These are phyloP conservation scores for Corvus hawaiiensis DNA, from an alignment of 2,113 vertebrate genomes.

Conservation along the genomic window DNA sequence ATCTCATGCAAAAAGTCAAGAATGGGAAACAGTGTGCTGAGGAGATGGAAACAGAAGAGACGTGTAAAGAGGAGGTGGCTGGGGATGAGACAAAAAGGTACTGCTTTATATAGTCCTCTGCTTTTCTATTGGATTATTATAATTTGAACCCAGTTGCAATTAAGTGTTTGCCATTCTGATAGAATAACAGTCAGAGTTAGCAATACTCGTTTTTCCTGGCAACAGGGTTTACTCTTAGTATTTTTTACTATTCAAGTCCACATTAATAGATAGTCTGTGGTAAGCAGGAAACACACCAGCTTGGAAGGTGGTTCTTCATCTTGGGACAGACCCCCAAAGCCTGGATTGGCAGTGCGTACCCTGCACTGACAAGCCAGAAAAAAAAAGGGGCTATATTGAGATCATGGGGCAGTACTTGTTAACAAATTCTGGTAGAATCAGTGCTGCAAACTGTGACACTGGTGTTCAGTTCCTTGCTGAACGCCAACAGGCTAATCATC, in stretches of 20 bases:
- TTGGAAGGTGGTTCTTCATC: background rate
- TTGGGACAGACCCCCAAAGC: background rate
- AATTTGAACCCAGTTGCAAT: background rate
- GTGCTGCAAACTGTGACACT: background rate
- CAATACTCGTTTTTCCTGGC: background rate
- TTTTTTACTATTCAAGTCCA: background rate
- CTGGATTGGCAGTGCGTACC: background rate
- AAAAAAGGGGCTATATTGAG: background rate
- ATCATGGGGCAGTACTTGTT: background rate
- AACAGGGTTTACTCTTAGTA: background rate
- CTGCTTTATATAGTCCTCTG: background rate
- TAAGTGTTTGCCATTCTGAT: background rate
- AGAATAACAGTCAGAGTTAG: background rate
- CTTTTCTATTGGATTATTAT: background rate
- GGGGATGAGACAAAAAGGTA: conserved; percentile 67
- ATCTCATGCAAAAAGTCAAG: conserved; percentile 56
- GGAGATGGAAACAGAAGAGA: conserved; percentile 53
- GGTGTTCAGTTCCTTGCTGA: background rate
- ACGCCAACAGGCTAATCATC: background rate
- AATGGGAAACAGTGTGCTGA: conserved; percentile 64
- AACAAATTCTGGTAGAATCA: background rate
- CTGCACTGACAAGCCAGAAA: background rate
- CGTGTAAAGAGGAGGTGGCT: background rate
- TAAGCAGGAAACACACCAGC: background rate
- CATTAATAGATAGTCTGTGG: background rate